A percentile compares a stretch with the other conserved stretches of the same genome.
These are phyloP conservation scores for Apodemia zela DNA, from an alignment of 2,888 invertebrate species.

Conservation along the genomic window DNA sequence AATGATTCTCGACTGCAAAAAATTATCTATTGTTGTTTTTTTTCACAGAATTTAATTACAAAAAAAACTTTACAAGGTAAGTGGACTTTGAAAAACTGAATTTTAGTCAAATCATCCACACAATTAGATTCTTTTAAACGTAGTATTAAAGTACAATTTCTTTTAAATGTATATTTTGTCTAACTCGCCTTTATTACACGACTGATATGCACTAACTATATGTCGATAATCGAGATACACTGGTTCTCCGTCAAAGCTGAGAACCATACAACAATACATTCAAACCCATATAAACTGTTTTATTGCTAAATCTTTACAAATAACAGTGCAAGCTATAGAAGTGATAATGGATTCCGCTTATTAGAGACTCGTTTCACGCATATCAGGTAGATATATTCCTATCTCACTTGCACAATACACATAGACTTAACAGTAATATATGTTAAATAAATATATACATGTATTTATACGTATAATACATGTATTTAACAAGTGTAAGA, in stretches of 20 bases:
- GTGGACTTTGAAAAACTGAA: not conserved
- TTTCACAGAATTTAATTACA: too few relatives aligned
- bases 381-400: conserved; percentile 3
- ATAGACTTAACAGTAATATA: too few relatives aligned
- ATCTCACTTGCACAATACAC: not conserved
- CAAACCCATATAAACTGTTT: conserved; percentile 38
- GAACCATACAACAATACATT: conserved; percentile 9
- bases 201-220: conserved; percentile 46
- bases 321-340: conserved; percentile 72
- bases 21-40: too few relatives aligned
- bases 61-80: too few relatives aligned
- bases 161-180: conserved; percentile 7
- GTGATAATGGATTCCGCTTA: conserved; percentile 44
- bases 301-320: conserved; percentile 55
- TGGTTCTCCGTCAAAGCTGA: not conserved
- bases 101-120: not conserved
- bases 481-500: too few relatives aligned
- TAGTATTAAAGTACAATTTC: not conserved
- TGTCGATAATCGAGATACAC: conserved; percentile 3
- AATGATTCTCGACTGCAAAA: too few relatives aligned
- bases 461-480: too few relatives aligned
- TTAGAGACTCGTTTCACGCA: conserved; percentile 11
- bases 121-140: not conserved
- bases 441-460: too few relatives aligned
- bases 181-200: conserved; percentile 36